Percentiles rank a stretch among this genome's conserved stretches.
These are phyloP conservation scores for Scartelaos histophorus DNA, from an alignment of 2,113 vertebrate genomes.

Conservation along the genomic window DNA sequence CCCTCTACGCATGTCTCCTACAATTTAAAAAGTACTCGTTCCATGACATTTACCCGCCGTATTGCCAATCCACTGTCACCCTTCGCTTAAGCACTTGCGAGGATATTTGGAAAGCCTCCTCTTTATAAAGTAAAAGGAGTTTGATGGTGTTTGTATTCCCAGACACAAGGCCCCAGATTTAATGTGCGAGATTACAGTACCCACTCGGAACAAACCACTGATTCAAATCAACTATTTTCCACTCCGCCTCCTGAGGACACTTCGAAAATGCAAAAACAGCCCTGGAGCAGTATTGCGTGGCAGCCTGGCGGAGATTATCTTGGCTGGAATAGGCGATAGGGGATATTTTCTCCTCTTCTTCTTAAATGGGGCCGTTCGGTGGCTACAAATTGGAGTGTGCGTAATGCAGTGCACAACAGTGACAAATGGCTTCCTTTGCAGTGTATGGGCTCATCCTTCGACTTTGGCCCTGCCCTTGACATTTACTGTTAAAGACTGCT, in stretches of 20 bases:
- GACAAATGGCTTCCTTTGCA: constrained; percentile 73
- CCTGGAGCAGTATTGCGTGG: constrained; percentile 30
- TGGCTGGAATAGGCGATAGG: constrained; percentile 43
- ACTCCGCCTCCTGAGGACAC: constrained; percentile 25
- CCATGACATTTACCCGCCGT: neutral
- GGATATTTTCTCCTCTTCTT: constrained; percentile 27
- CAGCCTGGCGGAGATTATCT: constrained; percentile 59
- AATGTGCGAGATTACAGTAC: constrained; percentile 34
- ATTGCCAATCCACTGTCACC: neutral
- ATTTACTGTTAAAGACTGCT: constrained; percentile 53
- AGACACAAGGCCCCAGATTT: constrained; percentile 15
- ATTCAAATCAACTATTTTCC: constrained; percentile 50
- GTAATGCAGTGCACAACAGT: constrained; percentile 70
- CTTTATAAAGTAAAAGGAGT: constrained; percentile 23
- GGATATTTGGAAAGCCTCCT: neutral
- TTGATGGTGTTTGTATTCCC: constrained; percentile 5
- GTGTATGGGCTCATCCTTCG: constrained; percentile 57
- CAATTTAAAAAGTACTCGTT: neutral
- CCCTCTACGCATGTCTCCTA: neutral
- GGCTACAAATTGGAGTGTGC: constrained; percentile 56
- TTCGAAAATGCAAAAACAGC: constrained; percentile 32
- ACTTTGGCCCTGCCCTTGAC: constrained; percentile 74
- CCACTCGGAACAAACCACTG: constrained; percentile 33
- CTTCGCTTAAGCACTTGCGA: neutral
- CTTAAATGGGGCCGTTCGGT: constrained; percentile 43